Percentiles rank a stretch among this genome's conserved stretches.
phyloP scores from a whole-genome alignment of 2,113 vertebrate genomes.

The Merops nubicus region DNA sequence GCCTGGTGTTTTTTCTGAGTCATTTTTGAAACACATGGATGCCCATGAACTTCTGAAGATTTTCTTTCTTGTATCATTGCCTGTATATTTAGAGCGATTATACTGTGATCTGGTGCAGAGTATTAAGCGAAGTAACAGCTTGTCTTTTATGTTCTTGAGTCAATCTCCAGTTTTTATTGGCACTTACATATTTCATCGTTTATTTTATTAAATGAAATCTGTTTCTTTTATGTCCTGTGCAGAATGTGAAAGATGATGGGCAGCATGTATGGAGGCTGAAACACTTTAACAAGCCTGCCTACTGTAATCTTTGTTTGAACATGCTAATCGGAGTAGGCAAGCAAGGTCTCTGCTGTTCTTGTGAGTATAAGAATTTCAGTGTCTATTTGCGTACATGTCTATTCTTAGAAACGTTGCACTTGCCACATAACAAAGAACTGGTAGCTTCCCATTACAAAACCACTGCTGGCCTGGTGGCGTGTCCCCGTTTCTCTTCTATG shows the following conservation, averaged over 20 bases:
- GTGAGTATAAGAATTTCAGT: slow-evolving; percentile 76
- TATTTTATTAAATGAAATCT: slow-evolving; percentile 74
- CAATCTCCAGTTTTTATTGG: slow-evolving; percentile 70
- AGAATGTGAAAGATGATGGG: slow-evolving; percentile 96
- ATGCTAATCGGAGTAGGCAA: slow-evolving; percentile 94
- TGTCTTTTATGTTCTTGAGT: slow-evolving; percentile 67
- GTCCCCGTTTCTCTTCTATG: not conserved
- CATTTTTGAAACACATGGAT: not conserved
- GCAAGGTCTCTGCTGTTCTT: slow-evolving; percentile 94
- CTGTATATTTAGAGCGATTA: slow-evolving; percentile 54
- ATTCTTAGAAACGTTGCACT: not conserved
- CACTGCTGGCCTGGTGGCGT: not conserved
- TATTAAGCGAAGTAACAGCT: slow-evolving; percentile 73
- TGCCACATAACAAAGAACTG: not conserved
- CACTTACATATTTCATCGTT: slow-evolving; percentile 59
- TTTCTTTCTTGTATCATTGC: slow-evolving; percentile 4
- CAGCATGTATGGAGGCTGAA: slow-evolving; percentile 96
- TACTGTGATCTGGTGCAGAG: slow-evolving; percentile 47
- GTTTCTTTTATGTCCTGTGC: slow-evolving; percentile 65
- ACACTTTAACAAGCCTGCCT: slow-evolving; percentile 96
- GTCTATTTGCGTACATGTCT: not conserved
- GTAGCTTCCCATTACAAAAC: not conserved
- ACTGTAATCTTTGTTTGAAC: slow-evolving; percentile 95
- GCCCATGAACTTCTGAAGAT: not conserved
- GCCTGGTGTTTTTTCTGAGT: not conserved